phyloP scores from a whole-genome alignment of 2,888 invertebrate genomes.

The Philereme transversata region DNA sequence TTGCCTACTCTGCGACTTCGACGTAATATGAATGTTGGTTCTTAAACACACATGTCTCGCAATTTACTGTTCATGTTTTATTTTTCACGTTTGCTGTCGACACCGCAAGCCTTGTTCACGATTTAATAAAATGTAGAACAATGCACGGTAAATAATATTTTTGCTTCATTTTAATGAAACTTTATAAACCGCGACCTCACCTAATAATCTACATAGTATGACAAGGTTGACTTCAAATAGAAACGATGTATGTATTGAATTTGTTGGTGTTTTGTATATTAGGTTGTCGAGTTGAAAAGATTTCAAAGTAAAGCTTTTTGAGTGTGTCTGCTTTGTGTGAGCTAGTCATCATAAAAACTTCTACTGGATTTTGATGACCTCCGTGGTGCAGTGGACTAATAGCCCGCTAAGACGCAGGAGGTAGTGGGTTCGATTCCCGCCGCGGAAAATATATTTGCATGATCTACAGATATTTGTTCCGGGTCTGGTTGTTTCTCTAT shows the following conservation, averaged over 20 bases:
- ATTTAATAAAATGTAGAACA: constrained; percentile 43
- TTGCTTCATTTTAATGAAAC: constrained; percentile 36
- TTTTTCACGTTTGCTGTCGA: constrained; percentile 39
- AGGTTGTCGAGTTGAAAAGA: no score
- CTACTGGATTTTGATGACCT: no score
- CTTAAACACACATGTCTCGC: constrained; percentile 16
- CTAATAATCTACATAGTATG: constrained; percentile 20
- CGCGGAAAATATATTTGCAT: no score
- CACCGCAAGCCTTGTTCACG: constrained; percentile 29
- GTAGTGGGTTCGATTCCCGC: no score
- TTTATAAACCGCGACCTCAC: constrained; percentile 33
- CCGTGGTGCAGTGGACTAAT: no score
- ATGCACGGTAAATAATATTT: constrained; percentile 43
- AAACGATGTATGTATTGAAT: constrained; percentile 14
- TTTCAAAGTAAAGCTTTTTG: no score
- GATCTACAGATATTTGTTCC: no score
- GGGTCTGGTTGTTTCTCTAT: no score
- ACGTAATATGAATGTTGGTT: constrained; percentile 2
- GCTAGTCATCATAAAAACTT: no score
- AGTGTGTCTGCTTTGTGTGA: no score
- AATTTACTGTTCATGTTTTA: constrained; percentile 10
- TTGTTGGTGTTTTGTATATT: constrained; percentile 1
- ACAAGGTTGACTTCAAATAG: constrained; percentile 35
- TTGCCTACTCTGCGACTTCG: not conserved
- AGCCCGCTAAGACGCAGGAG: no score